Evolutionary conservation across 2,888 invertebrate genomes (phyloP), one percentile per base, ranked within the genome.

Genomic region (Ectemnius continuus): DNA sequence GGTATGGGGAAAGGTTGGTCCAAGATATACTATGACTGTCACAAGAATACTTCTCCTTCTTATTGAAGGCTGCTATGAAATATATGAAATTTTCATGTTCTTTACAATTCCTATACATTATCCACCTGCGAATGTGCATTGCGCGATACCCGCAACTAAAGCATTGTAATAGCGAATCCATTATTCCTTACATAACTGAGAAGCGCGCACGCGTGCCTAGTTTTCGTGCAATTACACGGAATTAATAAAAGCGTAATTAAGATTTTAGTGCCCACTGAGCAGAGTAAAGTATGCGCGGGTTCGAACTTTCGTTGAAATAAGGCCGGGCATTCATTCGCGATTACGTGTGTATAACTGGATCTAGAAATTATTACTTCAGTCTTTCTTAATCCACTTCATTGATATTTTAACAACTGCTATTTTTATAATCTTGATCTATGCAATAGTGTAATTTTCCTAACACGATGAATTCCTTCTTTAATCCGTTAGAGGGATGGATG

Each of bases 121-220:
- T 79, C 82, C 76, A 82, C 78, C 78, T 72, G 73, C 81, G 70
- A 87, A 88, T 87, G 87, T 85, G 86, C 84, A 82, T 78, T 84
- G 86, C 87, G 88, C 87, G 75, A 79, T 76, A 69, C 47, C 64
- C 59, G 75, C 45, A 67, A 73, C 70, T 81, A 72, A 78, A 78
- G 77, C 79, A 79, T 85, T 85, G 81, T 84, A 87, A 87, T 84
- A 84, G 84, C 56, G 82, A 81, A 83, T 86, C 65, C 82, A 83
- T 84, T 82, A 75, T 80, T 83, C 67, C 84, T 89, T 90, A 88
- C 84, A 84, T 88, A 90, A 90, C 85, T 88, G 86, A 90, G 90
- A 90, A 90, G 89, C 84, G 85, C 76, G 67, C 80, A 76, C 73
- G 79, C 78, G 69, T 79, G 76, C 36, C 36, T 73, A 79, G 86